A percentile compares a stretch with the other conserved stretches of the same genome.
Conservation (phyloP, 2,113 vertebrate species). For the Bostrychus sinensis region DNA sequence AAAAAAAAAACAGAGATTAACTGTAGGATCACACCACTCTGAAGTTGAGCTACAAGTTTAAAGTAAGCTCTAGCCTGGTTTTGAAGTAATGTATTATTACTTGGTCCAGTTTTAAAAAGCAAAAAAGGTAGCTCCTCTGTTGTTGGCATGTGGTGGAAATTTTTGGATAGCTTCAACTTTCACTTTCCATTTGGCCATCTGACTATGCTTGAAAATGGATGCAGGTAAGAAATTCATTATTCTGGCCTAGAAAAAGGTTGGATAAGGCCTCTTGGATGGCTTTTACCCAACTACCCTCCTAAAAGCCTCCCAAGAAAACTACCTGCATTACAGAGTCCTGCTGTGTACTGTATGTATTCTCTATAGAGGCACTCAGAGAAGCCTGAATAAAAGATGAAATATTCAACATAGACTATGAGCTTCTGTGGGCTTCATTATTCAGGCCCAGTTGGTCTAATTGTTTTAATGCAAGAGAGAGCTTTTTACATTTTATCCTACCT, state of each 20-base stretch:
- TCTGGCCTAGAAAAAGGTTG: slow-evolving; percentile 66
- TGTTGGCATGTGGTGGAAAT: too few relatives aligned
- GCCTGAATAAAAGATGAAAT: slow-evolving; percentile 83
- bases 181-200: slow-evolving; percentile 28
- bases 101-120: neutral
- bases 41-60: too few relatives aligned
- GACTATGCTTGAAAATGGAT: slow-evolving; percentile 57
- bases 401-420: slow-evolving; percentile 74
- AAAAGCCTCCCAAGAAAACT: slow-evolving; percentile 78
- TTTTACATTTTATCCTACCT: slow-evolving; percentile 50
- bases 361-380: slow-evolving; percentile 76
- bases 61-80: too few relatives aligned
- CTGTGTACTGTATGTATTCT: slow-evolving; percentile 60
- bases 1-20: too few relatives aligned
- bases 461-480: slow-evolving; percentile 74
- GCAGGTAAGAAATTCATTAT: slow-evolving; percentile 79
- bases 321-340: slow-evolving; percentile 76
- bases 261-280: slow-evolving; percentile 54
- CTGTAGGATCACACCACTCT: too few relatives aligned
- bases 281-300: slow-evolving; percentile 77
- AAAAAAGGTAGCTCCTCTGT: neutral
- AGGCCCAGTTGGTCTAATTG: slow-evolving; percentile 79
- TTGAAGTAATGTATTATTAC: too few relatives aligned
- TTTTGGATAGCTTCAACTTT: slow-evolving; percentile 47
- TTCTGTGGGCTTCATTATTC: slow-evolving; percentile 81